Evolutionary conservation across 2,888 invertebrate species (phyloP).

Genomic region (Zaprionus obscuricornis): DNA sequence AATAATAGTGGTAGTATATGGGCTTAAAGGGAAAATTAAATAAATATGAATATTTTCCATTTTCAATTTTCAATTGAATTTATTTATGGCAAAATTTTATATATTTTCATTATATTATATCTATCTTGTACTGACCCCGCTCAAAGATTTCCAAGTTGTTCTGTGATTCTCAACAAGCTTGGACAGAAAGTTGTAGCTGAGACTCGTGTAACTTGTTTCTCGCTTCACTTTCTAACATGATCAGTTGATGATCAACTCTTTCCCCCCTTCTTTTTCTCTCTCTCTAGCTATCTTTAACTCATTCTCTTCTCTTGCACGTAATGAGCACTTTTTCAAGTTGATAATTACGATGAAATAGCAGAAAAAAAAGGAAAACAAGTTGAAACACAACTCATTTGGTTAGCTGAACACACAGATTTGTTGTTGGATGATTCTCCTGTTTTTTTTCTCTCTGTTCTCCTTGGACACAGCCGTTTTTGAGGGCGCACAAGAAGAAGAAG

Average conservation of each 20-base stretch:
- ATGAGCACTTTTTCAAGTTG: constrained; percentile 72
- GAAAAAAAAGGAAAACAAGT: constrained; percentile 34
- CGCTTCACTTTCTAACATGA: constrained; percentile 68
- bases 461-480: constrained; percentile 28
- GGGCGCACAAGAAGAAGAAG: constrained; percentile 25
- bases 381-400: constrained; percentile 60
- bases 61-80: too few relatives aligned
- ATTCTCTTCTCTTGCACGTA: constrained; percentile 41
- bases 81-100: too few relatives aligned
- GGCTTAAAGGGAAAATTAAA: constrained; percentile 25
- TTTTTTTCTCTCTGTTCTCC: too few relatives aligned
- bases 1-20: constrained; percentile 19
- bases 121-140: too few relatives aligned
- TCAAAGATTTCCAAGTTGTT: not conserved
- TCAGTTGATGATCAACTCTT: constrained; percentile 43
- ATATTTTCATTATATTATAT: too few relatives aligned
- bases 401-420: constrained; percentile 32
- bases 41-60: too few relatives aligned
- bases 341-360: constrained; percentile 75
- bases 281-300: constrained; percentile 4
- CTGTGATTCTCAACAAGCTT: constrained; percentile 16
- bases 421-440: constrained; percentile 55
- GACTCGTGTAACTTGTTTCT: constrained; percentile 55
- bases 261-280: constrained; percentile 25
- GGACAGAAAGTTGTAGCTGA: not conserved